These are phyloP conservation scores for Semnornis frantzii DNA, from an alignment of 2,113 vertebrate species.

Conservation along the genomic window DNA sequence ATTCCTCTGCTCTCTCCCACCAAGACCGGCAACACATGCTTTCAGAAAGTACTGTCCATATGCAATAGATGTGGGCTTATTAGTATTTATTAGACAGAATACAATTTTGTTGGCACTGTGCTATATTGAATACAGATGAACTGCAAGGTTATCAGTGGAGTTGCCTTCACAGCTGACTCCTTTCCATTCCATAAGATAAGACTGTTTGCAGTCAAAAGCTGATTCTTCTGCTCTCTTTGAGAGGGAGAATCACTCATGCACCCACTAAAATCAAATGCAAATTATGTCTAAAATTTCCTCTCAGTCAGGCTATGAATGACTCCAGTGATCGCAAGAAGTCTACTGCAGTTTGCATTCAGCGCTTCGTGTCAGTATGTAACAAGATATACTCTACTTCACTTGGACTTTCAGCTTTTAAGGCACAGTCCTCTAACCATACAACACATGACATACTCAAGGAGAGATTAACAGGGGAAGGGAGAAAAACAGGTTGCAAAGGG, in stretches of 20 bases:
- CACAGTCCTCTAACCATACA: neutral
- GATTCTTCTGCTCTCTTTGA: neutral
- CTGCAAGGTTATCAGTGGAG: neutral
- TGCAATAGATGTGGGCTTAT: accelerated
- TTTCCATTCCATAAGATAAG: accelerated
- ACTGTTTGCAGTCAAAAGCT: neutral
- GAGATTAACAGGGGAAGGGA: neutral
- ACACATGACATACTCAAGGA: accelerated
- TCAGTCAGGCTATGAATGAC: neutral
- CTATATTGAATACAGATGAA: neutral
- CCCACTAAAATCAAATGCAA: neutral
- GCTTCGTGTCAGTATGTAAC: neutral
- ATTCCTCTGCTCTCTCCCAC: neutral
- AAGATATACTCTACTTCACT: neutral
- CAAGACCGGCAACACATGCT: accelerated
- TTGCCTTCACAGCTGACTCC: neutral
- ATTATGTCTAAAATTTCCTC: neutral
- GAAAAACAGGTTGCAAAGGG: neutral
- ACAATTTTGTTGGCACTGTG: neutral
- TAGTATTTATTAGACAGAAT: neutral
- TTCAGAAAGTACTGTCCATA: neutral
- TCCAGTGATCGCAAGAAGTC: neutral
- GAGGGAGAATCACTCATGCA: neutral
- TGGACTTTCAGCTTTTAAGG: neutral
- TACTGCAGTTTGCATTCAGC: neutral